Evolutionary conservation across 2,797 vertebrate species (phyloP).

Genomic region (Sebastes elongatus): DNA sequence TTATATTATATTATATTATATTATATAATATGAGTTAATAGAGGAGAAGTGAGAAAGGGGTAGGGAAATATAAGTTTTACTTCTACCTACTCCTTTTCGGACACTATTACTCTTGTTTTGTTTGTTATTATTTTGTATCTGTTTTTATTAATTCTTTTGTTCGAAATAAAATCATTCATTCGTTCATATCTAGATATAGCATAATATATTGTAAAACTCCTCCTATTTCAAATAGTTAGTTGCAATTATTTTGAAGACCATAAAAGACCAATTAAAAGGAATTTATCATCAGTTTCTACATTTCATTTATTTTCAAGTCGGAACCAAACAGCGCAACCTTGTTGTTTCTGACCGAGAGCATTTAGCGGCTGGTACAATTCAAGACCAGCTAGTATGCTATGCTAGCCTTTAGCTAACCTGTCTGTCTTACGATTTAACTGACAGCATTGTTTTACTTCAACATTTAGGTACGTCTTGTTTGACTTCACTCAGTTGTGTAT

Average conservation of each 20-base stretch:
- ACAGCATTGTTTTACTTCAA: neutral
- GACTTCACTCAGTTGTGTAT: neutral
- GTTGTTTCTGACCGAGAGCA: constrained; percentile 52
- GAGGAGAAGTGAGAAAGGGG: too few relatives aligned
- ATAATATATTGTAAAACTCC: neutral
- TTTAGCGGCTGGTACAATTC: constrained; percentile 19
- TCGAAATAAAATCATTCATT: too few relatives aligned
- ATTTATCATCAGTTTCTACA: neutral
- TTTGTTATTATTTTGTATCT: too few relatives aligned
- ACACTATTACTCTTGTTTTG: too few relatives aligned
- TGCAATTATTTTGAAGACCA: neutral
- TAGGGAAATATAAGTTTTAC: too few relatives aligned
- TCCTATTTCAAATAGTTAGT: neutral
- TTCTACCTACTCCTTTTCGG: too few relatives aligned
- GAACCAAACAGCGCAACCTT: neutral
- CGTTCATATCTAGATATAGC: neutral
- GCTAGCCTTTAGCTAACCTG: neutral
- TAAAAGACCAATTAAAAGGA: neutral
- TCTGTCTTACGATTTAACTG: neutral
- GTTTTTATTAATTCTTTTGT: too few relatives aligned
- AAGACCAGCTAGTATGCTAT: constrained; percentile 15
- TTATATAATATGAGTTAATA: too few relatives aligned
- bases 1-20: too few relatives aligned
- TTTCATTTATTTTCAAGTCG: neutral
- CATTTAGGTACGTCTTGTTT: constrained; percentile 20